Evolutionary conservation across 37 sponge, comb jelly and placozoan species (phyloP).

Genomic region (Halisarca cf. caerulea): DNA sequence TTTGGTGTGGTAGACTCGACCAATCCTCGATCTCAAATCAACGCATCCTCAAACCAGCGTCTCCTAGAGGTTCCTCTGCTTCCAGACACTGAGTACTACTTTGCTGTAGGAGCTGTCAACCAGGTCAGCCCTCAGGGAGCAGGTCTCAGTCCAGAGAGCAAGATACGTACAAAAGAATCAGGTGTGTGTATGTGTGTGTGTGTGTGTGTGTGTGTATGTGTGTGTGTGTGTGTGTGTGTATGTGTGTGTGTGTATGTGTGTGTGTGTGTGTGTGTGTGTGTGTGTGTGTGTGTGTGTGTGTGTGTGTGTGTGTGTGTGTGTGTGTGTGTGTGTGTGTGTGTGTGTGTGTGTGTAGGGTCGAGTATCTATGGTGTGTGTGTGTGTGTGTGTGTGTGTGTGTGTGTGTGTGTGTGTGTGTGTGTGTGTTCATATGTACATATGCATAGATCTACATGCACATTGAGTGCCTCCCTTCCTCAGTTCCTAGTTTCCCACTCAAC

Average conservation of each 20-base stretch:
- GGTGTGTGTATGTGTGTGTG: background rate
- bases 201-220: constrained; percentile 5
- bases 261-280: background rate
- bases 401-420: background rate
- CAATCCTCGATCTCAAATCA: background rate
- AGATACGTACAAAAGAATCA: background rate
- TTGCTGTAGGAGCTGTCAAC: constrained; percentile 5
- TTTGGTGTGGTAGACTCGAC: background rate
- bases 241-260: no score
- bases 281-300: background rate
- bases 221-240: background rate
- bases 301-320: background rate
- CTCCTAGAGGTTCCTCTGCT: background rate
- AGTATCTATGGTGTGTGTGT: no score
- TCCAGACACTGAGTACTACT: constrained; percentile 9
- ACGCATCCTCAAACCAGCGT: background rate
- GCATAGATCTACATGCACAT: no score
- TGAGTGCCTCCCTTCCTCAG: no score
- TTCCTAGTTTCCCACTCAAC: background rate
- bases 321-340: no score
- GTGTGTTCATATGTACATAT: background rate
- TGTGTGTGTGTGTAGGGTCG: background rate
- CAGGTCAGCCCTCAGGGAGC: background rate
- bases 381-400: background rate
- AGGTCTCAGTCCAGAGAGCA: background rate